Conservation (phyloP, 2,888 invertebrate species). For the Spialia ferax region DNA sequence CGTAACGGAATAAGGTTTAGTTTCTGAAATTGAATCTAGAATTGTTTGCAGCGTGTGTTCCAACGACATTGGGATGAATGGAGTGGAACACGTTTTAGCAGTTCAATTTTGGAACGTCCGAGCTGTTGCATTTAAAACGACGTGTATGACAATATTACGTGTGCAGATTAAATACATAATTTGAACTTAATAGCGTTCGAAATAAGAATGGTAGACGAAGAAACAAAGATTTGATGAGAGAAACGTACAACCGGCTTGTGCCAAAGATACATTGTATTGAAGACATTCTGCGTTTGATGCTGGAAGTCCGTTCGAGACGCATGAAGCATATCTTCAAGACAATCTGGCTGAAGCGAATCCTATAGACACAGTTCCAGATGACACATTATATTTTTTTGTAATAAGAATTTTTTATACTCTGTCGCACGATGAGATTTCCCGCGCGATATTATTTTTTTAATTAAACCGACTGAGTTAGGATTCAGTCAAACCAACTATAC, state of each 20-base stretch:
- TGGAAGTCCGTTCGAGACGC: slow-evolving; percentile 33
- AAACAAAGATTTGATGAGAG: slow-evolving; percentile 44
- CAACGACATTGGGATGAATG: slow-evolving; percentile 65
- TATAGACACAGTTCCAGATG: slow-evolving; percentile 1
- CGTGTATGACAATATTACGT: slow-evolving; percentile 29
- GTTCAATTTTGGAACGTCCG: slow-evolving; percentile 60
- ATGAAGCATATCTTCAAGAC: slow-evolving; percentile 34
- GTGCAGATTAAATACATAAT: slow-evolving; percentile 45
- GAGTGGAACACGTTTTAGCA: slow-evolving; percentile 73
- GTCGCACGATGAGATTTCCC: neutral
- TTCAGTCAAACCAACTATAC: neutral
- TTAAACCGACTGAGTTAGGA: neutral
- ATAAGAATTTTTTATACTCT: neutral
- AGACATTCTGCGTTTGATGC: slow-evolving; percentile 23
- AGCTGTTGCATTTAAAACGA: slow-evolving; percentile 42
- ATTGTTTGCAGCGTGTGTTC: slow-evolving; percentile 60
- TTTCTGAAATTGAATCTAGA: slow-evolving; percentile 57
- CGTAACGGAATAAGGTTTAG: slow-evolving; percentile 70
- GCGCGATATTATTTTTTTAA: neutral
- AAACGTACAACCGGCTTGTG: slow-evolving; percentile 54
- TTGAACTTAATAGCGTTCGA: slow-evolving; percentile 50
- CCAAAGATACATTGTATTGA: slow-evolving; percentile 50
- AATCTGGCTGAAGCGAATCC: slow-evolving; percentile 7
- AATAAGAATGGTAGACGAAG: slow-evolving; percentile 47
- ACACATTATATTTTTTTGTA: slow-evolving; percentile 17